Conservation (phyloP, 2,113 vertebrate species). For the Hyperoodon ampullatus region DNA sequence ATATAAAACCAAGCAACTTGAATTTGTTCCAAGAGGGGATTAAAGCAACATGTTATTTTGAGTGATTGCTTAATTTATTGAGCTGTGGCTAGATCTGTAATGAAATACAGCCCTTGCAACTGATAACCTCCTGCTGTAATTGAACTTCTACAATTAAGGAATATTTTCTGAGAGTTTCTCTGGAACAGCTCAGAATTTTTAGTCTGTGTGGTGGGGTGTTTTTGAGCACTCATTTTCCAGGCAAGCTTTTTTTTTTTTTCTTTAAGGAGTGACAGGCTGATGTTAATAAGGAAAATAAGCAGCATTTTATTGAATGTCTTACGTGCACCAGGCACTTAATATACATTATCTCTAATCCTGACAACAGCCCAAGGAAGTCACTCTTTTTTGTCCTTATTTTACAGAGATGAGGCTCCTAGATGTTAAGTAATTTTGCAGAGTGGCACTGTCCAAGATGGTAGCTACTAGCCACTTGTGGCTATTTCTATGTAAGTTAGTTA, state of each 20-base stretch:
- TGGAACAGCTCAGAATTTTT: slow-evolving; percentile 42
- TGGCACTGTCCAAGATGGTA: not conserved
- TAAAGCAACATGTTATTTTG: slow-evolving; percentile 64
- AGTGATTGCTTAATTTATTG: slow-evolving; percentile 71
- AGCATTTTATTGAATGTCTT: not conserved
- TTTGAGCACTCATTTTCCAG: not conserved
- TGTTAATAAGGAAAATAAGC: not conserved
- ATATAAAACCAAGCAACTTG: slow-evolving; percentile 14
- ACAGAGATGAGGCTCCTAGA: not conserved
- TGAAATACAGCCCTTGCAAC: slow-evolving; percentile 69
- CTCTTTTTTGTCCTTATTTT: not conserved
- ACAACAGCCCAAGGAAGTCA: not conserved
- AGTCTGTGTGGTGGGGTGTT: not conserved
- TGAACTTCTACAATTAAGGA: slow-evolving; percentile 54
- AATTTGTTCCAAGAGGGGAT: slow-evolving; percentile 56
- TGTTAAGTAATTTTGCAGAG: not conserved
- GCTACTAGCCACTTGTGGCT: not conserved
- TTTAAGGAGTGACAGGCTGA: slow-evolving; percentile 3
- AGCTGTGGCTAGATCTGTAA: slow-evolving; percentile 51
- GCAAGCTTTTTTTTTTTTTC: not conserved
- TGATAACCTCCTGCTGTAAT: slow-evolving; percentile 31
- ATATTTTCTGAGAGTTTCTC: slow-evolving; percentile 45
- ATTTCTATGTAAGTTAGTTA: not conserved
- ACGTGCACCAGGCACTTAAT: not conserved
- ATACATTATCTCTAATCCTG: not conserved